Conservation (phyloP, 2,888 invertebrate genomes). For the Apamea anceps region DNA sequence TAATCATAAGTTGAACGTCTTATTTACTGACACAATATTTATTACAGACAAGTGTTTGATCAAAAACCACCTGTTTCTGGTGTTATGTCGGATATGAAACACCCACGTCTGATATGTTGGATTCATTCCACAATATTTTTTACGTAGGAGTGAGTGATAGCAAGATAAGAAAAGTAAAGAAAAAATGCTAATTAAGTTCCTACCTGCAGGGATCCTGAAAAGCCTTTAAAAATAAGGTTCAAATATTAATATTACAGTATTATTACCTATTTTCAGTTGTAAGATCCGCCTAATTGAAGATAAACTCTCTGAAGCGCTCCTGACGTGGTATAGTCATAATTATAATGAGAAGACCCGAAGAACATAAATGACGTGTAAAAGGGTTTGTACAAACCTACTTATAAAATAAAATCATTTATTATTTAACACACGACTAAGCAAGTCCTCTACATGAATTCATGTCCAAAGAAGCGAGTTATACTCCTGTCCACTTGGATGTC, state of each 20-base stretch:
- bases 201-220: background rate
- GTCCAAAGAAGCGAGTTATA: no score
- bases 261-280: no score
- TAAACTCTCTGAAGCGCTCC: no score
- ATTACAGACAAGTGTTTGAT: background rate
- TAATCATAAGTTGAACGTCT: background rate
- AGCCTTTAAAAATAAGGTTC: background rate
- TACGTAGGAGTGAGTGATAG: background rate
- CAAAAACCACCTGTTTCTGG: background rate
- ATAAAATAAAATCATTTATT: no score
- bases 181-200: background rate
- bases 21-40: background rate
- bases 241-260: background rate
- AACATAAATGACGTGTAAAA: no score
- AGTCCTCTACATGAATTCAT: no score
- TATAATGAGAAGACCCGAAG: no score
- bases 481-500: no score
- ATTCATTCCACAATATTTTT: background rate
- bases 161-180: background rate
- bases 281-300: no score
- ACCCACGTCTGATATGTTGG: conserved; percentile 5
- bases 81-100: conserved; percentile 3
- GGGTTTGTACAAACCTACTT: no score
- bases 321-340: no score
- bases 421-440: no score